Evolutionary conservation across 2,888 invertebrate genomes (phyloP), one percentile per base, ranked within the genome.

Genomic region (Beris chalybata): DNA sequence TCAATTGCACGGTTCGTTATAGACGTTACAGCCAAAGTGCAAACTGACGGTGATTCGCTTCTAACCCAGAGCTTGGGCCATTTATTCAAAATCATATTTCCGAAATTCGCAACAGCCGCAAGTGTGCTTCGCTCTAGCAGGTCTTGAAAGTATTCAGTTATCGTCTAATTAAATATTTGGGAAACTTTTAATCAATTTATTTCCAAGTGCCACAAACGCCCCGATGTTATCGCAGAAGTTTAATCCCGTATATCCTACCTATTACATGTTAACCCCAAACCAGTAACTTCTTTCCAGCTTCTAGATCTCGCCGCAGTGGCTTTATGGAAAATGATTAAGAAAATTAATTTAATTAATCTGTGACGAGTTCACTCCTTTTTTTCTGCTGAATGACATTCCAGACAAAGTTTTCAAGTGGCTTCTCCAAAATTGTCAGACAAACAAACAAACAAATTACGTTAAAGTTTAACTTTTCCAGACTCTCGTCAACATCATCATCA

Each of bases 391-490:
- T 31, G 31, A 54, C 38, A 44, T 31, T 38, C 44, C 7, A 53
- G 32, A 43, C 13, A 13, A 12, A 59, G 7, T 22, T 59, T 13
- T 44, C 45, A 30, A 54, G 22, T 38, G 32, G 5, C 22, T 32
- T 4, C 7, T 56, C 7, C 22, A 45, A 58, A 58, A 58, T 58
- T 58, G 12, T 4, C 32, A 30, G 45, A 61, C 53, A 64, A 44
- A 64, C 64, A 64, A 64, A 55, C 53, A 64, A 64, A 54, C 64
- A 54, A 64, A 64, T 53, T 47, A 64, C 55, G 52, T 64, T 64
- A 55, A 52, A 52, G 38, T 22, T 32, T 50, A 61, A 61, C 61
- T 61, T 61, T 61, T 50, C 22, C 7, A 52, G 52, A 50, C 15
- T 52, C 61, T 50, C 61, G 52, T 61, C 61, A 43, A 61, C 61